Base-by-base conservation (phyloP, 2,888 invertebrate genomes). In the Apamea epomidion region DNA sequence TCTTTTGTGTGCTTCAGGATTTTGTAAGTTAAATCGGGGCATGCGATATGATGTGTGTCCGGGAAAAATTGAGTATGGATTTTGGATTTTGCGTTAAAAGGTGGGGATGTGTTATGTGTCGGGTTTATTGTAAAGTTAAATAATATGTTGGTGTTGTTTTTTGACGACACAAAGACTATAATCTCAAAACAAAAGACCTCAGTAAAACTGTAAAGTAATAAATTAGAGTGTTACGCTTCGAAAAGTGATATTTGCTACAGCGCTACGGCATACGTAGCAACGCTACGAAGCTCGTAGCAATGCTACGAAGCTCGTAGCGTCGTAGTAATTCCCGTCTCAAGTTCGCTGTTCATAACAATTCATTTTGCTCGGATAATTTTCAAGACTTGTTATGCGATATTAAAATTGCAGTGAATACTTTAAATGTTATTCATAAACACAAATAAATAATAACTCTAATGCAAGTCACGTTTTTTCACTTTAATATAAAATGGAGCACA, bases 241-340 rank as follows among this genome's bases (percentile, higher is more conserved):
- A 68, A 51, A 62, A 75, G 16, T 37, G 5, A 60, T 64, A n/a
- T 14, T 25, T 37, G 60, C 72, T 62, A 67, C 75, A 14, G 16
- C 0, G 64, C 67, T 79, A 76, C 76, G 58, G 16, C 29, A 64
- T 75, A 45, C 58, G 73, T 79, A 82, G 82, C 70, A 32, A 4
- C 74, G 74, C 72, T 80, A 65, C 79, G 48, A 81, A 73, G 8
- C 14, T 67, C 54, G 80, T 74, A 82, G 82, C 78, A n/a, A 0
- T 74, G 74, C 85, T 85, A 85, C 79, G 68, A 79, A 68, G 7
- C 25, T 67, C 76, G 78, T 85, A 79, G 85, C 82, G 4, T 42
- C 54, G 65, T 73, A 81, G 70, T 58, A n/a, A 71, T 69, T 83
- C 62, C 25, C 65, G 21, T 60, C 71, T 64, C 69, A 72, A 81